phyloP scores from a whole-genome alignment of 1,140 invertebrate species.

The Pseudoatta argentina region DNA sequence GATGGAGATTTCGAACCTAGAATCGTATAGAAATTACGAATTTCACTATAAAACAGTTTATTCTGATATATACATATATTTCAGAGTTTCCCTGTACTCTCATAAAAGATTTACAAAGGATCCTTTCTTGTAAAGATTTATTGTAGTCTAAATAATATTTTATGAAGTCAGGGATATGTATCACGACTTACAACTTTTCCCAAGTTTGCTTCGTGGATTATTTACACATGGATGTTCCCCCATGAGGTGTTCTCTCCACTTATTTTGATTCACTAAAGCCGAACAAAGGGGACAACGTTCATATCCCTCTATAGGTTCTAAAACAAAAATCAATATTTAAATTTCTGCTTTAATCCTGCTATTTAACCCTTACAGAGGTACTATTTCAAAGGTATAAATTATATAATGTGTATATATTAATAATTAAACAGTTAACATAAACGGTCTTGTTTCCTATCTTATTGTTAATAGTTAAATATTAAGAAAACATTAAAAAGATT shows the following conservation, averaged over 20 bases:
- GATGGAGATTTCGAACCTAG: conserved; percentile 83
- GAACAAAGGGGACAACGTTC: conserved; percentile 92
- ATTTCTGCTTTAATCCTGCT: neutral
- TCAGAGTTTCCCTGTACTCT: neutral
- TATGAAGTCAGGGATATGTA: neutral
- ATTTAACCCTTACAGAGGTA: neutral
- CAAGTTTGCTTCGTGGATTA: conserved; percentile 85
- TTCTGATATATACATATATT: neutral
- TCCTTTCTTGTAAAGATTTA: neutral
- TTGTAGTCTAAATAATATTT: neutral
- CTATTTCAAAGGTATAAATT: too few relatives aligned
- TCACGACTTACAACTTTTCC: conserved; percentile 80
- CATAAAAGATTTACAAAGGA: neutral
- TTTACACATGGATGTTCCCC: conserved; percentile 87
- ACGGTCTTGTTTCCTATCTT: too few relatives aligned
- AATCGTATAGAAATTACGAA: conserved; percentile 48
- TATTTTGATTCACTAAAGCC: conserved; percentile 81
- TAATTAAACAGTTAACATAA: too few relatives aligned
- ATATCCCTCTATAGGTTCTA: conserved; percentile 87
- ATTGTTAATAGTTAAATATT: too few relatives aligned
- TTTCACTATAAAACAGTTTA: neutral
- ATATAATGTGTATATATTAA: too few relatives aligned
- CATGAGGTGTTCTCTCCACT: conserved; percentile 91
- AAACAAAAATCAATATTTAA: conserved; percentile 56
- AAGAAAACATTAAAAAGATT: too few relatives aligned